Evolutionary conservation across 2,113 vertebrate genomes (phyloP).

Genomic region (Nycticorax nycticorax): DNA sequence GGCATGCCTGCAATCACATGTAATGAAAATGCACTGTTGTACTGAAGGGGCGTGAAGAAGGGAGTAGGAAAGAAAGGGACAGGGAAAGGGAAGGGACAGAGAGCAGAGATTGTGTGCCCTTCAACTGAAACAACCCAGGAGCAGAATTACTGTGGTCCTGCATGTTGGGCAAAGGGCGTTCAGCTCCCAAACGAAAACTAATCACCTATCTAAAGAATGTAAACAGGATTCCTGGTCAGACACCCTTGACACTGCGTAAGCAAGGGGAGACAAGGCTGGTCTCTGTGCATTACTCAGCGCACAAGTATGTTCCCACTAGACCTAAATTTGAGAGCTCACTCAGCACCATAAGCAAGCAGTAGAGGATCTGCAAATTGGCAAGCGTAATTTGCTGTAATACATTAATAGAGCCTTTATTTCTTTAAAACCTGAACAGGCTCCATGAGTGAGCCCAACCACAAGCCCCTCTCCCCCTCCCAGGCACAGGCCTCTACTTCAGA

Average conservation of each 20-base stretch:
- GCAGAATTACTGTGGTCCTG: background rate
- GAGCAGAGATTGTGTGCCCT: background rate
- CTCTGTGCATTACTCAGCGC: background rate
- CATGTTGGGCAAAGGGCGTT: background rate
- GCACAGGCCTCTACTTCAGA: background rate
- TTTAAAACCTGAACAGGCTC: background rate
- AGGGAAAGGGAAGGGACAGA: background rate
- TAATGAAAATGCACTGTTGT: background rate
- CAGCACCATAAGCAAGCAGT: background rate
- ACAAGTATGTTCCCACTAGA: background rate
- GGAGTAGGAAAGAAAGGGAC: background rate
- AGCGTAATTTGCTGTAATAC: background rate
- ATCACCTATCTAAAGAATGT: background rate
- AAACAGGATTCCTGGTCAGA: conserved; percentile 19
- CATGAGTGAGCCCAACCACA: accelerated
- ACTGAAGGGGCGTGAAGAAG: background rate
- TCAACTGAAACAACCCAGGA: background rate
- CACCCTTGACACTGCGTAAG: background rate
- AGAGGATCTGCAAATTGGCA: background rate
- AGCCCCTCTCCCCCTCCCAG: background rate
- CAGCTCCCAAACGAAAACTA: background rate
- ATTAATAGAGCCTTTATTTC: background rate
- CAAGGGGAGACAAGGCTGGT: background rate
- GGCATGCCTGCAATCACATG: background rate
- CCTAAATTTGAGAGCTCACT: background rate